These are phyloP conservation scores for Poecilia latipinna DNA, from an alignment of 2,113 vertebrate genomes.

Conservation along the genomic window DNA sequence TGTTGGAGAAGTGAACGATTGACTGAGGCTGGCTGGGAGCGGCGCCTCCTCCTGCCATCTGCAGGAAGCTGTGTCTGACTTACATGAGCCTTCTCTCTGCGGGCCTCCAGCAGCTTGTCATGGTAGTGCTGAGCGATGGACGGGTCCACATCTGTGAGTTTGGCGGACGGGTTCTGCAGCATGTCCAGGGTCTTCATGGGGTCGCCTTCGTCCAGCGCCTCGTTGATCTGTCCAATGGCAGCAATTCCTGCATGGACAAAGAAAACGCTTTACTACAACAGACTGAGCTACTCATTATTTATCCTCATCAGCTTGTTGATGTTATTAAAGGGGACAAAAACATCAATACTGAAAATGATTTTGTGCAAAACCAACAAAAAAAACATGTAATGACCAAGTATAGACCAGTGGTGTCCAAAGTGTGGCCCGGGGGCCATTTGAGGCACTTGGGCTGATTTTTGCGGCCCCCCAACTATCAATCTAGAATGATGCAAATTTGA, in stretches of 20 bases:
- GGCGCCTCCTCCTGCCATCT: not conserved
- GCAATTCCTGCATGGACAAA: conserved; percentile 84
- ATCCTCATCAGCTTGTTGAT: not conserved
- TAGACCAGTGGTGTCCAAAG: too few species aligned
- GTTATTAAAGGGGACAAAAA: not conserved
- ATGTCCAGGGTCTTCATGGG: conserved; percentile 86
- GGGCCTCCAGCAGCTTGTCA: conserved; percentile 89
- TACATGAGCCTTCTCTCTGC: conserved; percentile 96
- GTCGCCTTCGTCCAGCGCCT: conserved; percentile 94
- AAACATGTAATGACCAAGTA: too few species aligned
- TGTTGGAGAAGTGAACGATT: not conserved
- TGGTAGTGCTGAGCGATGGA: conserved; percentile 94
- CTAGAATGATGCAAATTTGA: too few species aligned
- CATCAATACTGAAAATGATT: too few species aligned
- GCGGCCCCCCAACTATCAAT: too few species aligned
- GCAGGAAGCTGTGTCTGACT: conserved; percentile 33
- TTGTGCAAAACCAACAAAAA: too few species aligned
- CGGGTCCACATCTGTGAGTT: conserved; percentile 87
- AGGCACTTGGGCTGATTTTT: too few species aligned
- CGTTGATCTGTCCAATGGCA: conserved; percentile 95
- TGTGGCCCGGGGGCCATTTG: too few species aligned
- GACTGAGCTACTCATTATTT: not conserved
- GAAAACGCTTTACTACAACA: not conserved
- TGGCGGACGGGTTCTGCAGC: conserved; percentile 90
- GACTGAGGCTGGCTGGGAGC: too few species aligned